These are phyloP conservation scores for Drosophila picticornis DNA, from an alignment of 2,888 invertebrate genomes.

Conservation along the genomic window DNA sequence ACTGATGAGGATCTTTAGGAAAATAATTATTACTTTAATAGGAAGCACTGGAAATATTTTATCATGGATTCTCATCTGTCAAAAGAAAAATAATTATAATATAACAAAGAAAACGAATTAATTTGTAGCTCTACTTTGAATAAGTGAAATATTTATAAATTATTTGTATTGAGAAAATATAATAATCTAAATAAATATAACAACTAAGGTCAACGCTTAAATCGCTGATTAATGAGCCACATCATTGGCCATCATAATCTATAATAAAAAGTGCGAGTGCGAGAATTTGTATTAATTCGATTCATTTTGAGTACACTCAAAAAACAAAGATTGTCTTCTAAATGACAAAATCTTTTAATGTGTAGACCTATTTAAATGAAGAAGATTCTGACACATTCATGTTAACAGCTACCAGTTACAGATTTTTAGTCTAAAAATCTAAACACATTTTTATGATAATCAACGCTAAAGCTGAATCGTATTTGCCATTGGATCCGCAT, in stretches of 20 bases:
- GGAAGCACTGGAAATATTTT: not conserved
- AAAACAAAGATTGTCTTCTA: conserved; percentile 30
- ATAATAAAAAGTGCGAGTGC: not conserved
- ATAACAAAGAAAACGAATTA: not conserved
- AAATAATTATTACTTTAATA: not conserved
- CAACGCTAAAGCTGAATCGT: conserved; percentile 39
- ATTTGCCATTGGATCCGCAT: conserved; percentile 53
- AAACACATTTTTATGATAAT: conserved; percentile 42
- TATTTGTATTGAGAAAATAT: not conserved
- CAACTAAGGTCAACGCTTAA: not conserved
- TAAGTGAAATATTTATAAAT: not conserved
- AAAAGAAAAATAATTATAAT: not conserved
- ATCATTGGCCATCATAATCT: not conserved
- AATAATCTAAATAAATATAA: not conserved
- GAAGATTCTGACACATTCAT: conserved; percentile 12
- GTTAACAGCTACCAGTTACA: conserved; percentile 35
- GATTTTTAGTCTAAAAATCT: conserved; percentile 18
- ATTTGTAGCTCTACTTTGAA: not conserved
- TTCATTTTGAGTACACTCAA: not conserved
- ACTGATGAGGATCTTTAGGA: not conserved
- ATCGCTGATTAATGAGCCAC: not conserved
- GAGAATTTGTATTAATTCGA: not conserved
- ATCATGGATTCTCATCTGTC: not conserved
- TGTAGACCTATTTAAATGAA: conserved; percentile 17
- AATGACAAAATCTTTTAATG: conserved; percentile 4